Percentiles rank a stretch among this genome's conserved stretches.
Evolutionary conservation across 2,113 vertebrate genomes (phyloP).

Genomic region (Odontophorus gujanensis): DNA sequence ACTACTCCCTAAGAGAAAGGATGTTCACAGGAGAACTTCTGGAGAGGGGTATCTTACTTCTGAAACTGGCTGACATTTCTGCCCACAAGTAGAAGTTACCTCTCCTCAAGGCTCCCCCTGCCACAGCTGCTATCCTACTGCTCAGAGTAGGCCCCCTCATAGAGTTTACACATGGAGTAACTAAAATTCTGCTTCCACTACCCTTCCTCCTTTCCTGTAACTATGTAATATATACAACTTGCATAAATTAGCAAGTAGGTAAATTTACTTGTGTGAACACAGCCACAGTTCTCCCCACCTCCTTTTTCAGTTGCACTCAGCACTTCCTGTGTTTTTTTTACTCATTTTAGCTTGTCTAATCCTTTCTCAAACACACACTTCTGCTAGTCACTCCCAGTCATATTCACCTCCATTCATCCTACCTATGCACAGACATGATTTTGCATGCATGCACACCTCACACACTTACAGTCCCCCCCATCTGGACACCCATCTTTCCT

Average conservation of each 20-base stretch:
- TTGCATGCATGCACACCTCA: not conserved
- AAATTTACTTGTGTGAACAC: not conserved
- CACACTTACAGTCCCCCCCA: accelerated
- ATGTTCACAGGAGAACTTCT: not conserved
- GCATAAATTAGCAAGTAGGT: not conserved
- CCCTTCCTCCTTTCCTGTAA: not conserved
- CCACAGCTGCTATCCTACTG: not conserved
- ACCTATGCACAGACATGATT: not conserved
- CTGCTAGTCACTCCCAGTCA: not conserved
- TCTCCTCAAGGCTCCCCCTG: not conserved
- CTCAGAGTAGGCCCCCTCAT: not conserved
- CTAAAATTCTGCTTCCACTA: not conserved
- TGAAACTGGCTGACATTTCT: not conserved
- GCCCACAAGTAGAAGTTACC: not conserved
- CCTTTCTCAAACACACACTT: not conserved
- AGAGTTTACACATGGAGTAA: not conserved
- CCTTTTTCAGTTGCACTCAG: not conserved
- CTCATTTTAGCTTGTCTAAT: not conserved
- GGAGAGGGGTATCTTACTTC: not conserved
- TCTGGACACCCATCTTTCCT: not conserved
- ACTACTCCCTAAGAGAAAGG: not conserved
- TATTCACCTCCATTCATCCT: not conserved
- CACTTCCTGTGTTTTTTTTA: not conserved
- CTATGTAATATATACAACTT: not conserved
- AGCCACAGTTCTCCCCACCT: not conserved